Evolutionary conservation across 2,888 invertebrate genomes (phyloP).

Genomic region (Apeira syringaria): DNA sequence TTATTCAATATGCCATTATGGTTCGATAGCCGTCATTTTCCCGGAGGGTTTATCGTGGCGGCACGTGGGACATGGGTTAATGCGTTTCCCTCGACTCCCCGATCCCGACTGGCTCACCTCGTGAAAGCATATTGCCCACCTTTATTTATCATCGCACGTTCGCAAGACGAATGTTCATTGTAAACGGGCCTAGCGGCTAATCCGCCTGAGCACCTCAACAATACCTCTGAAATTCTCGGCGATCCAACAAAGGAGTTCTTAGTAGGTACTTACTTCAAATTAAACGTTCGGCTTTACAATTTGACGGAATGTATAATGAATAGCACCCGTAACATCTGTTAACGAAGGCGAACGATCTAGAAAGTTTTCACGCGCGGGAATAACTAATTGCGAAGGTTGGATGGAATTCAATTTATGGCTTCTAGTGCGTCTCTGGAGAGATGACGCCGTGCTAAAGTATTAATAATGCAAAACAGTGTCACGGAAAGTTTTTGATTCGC

Average conservation of each 20-base stretch:
- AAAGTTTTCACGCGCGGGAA: slow-evolving; percentile 84
- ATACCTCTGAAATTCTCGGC: slow-evolving; percentile 48
- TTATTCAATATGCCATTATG: slow-evolving; percentile 50
- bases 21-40: slow-evolving; percentile 45
- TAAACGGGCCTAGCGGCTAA: slow-evolving; percentile 65
- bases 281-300: slow-evolving; percentile 83
- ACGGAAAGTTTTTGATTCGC: slow-evolving; percentile 82
- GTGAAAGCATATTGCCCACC: slow-evolving; percentile 52
- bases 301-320: slow-evolving; percentile 84
- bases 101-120: slow-evolving; percentile 35
- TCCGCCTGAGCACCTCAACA: slow-evolving; percentile 62
- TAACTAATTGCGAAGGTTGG: slow-evolving; percentile 83
- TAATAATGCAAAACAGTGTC: slow-evolving; percentile 84
- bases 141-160: slow-evolving; percentile 65
- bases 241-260: slow-evolving; percentile 76
- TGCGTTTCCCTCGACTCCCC: slow-evolving; percentile 35
- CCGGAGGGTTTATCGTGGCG: slow-evolving; percentile 30
- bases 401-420: slow-evolving; percentile 83
- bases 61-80: slow-evolving; percentile 47
- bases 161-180: slow-evolving; percentile 59
- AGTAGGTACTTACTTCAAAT: slow-evolving; percentile 76
- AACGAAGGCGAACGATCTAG: slow-evolving; percentile 83
- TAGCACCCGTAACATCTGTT: slow-evolving; percentile 84
- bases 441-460: slow-evolving; percentile 79
- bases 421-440: slow-evolving; percentile 79